Percentiles rank a stretch among this genome's conserved stretches.
These are phyloP conservation scores for Fistularia commersonii DNA, from an alignment of 2,797 vertebrate genomes.

Conservation along the genomic window DNA sequence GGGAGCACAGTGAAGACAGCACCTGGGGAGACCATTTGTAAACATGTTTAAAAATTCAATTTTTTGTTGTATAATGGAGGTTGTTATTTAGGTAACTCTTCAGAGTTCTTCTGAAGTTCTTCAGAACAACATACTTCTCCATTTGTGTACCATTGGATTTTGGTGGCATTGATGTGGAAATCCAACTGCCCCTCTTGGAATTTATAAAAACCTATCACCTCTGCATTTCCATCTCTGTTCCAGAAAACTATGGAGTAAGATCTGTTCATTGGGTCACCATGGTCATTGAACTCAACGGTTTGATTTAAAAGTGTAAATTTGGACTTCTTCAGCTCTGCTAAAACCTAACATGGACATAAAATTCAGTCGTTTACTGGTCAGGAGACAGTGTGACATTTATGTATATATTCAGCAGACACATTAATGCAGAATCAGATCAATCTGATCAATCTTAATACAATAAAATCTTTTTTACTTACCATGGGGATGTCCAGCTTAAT, in stretches of 20 bases:
- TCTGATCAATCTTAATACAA: too few relatives aligned
- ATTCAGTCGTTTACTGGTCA: not conserved
- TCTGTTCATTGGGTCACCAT: conserved; percentile 62
- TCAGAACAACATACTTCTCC: too few relatives aligned
- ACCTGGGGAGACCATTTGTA: conserved; percentile 46
- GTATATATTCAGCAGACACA: too few relatives aligned
- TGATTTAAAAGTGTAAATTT: conserved; percentile 77
- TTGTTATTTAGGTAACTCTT: too few relatives aligned
- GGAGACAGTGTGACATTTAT: conserved; percentile 21
- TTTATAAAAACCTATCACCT: conserved; percentile 66
- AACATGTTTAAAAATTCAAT: not conserved
- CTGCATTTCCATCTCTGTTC: conserved; percentile 46
- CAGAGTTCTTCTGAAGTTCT: not conserved
- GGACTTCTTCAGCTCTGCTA: conserved; percentile 75
- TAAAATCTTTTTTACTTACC: conserved; percentile 61
- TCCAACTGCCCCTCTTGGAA: conserved; percentile 30
- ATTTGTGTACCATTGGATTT: conserved; percentile 64
- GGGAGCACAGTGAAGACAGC: conserved; percentile 69
- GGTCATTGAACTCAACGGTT: conserved; percentile 70
- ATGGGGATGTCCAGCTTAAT: conserved; percentile 72
- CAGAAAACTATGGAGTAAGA: conserved; percentile 75
- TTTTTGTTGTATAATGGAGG: not conserved
- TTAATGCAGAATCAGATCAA: too few relatives aligned
- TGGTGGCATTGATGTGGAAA: conserved; percentile 56
- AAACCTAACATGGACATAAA: conserved; percentile 65